Evolutionary conservation across 2,797 vertebrate genomes (phyloP).

Genomic region (Hylomyscus alleni): DNA sequence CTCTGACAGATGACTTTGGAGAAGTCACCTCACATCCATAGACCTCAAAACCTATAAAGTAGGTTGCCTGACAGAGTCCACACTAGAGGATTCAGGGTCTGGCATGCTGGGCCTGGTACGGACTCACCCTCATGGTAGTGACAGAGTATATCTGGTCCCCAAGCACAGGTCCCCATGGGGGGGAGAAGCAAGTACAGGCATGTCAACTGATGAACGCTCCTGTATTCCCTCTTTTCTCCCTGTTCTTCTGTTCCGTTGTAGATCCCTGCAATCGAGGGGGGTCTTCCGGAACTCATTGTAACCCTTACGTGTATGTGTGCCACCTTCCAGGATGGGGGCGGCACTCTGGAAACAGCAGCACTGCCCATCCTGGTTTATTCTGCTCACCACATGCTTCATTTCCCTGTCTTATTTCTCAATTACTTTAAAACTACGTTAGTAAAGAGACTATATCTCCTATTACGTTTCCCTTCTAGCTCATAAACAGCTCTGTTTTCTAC

Average conservation of each 20-base stretch:
- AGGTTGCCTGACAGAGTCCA: neutral
- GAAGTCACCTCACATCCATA: neutral
- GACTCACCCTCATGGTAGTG: neutral
- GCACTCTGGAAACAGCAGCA: neutral
- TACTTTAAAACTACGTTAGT: neutral
- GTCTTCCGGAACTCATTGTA: neutral
- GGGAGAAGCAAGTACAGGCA: accelerated
- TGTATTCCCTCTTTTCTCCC: neutral
- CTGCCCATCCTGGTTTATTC: neutral
- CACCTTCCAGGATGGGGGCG: neutral
- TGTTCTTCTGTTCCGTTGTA: neutral
- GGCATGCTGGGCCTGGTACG: neutral
- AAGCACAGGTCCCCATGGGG: neutral
- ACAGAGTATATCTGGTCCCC: accelerated
- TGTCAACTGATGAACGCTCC: neutral
- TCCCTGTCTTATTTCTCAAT: slow-evolving; percentile 4
- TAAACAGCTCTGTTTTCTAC: neutral
- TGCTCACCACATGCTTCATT: neutral
- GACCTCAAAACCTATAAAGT: neutral
- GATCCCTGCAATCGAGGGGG: neutral
- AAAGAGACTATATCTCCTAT: neutral
- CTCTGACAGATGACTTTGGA: neutral
- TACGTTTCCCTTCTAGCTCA: neutral
- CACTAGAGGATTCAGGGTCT: neutral
- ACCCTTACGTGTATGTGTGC: neutral